Percentiles rank a stretch among this genome's conserved stretches.
Conservation (phyloP, 2,797 vertebrate genomes). For the Apogon talboti region DNA sequence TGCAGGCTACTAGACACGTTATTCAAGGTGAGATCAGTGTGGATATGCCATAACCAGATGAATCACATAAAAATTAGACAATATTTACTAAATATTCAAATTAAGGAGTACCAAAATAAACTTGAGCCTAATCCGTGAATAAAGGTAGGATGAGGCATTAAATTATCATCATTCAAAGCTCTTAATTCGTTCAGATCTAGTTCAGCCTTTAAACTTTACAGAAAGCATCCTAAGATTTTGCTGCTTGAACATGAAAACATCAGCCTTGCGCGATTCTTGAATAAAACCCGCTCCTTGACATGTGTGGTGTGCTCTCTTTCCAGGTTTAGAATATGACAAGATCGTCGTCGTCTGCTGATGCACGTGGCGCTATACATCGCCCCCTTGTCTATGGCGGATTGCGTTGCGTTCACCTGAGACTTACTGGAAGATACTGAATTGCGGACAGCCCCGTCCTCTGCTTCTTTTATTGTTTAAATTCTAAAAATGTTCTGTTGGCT, state of each 20-base stretch:
- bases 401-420: conserved; percentile 87
- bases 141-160: conserved; percentile 30
- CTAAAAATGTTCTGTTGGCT: conserved; percentile 52
- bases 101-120: not conserved
- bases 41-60: conserved; percentile 3
- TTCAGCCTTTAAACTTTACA: conserved; percentile 33
- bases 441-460: conserved; percentile 80
- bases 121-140: not conserved
- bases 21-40: conserved; percentile 74
- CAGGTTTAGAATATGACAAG: conserved; percentile 90
- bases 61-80: conserved; percentile 13
- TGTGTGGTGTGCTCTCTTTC: conserved; percentile 88
- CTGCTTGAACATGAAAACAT: conserved; percentile 44
- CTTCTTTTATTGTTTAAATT: conserved; percentile 73
- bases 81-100: not conserved
- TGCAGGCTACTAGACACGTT: conserved; percentile 73
- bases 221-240: conserved; percentile 48
- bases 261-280: conserved; percentile 69
- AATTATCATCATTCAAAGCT: conserved; percentile 38
- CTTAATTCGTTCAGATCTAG: conserved; percentile 21
- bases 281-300: conserved; percentile 80
- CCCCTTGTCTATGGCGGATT: conserved; percentile 84
- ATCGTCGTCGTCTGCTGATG: conserved; percentile 87
- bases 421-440: conserved; percentile 85
- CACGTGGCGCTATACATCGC: conserved; percentile 82